Base-by-base conservation (phyloP, 2,797 vertebrate species). In the Chromobotia macracanthus region DNA sequence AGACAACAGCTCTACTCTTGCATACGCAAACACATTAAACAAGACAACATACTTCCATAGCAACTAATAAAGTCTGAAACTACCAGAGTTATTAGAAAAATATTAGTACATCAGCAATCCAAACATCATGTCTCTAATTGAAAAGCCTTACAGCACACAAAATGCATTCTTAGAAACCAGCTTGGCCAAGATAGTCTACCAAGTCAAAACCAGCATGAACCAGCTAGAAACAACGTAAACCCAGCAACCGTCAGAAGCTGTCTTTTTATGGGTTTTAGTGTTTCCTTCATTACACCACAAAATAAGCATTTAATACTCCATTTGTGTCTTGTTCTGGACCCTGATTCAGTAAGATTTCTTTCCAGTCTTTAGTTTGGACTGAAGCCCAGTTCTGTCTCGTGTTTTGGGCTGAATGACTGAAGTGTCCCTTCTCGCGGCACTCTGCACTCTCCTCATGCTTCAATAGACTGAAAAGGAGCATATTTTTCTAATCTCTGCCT, bases 11-110 rank as follows among this genome's bases (percentile, higher is more conserved):
- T 51, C 51, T 72, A 23, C 61, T 53, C 38, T 79, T 46, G 85
- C 85, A 83, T 84, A 74, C 81, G 53, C 75, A 79, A 87, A 81
- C 63, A 81, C 44, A 64, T 31, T 68, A 68, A 74, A 50, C 41
- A 78, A 44, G 53, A 41, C 48, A 46, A 25, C 13, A 48, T 58
- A 68, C 68, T 55, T 82, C 56, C 53, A 48, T 38, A 64, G 56
- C 55, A 6, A 72, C 66, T 48, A 72, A 51, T 74, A 31, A 55
- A 68, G 50, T 64, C 46, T 23, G 56, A 72, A 72, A 67, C n/a
- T 56, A 56, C 12, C 19, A 56, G 35, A 3, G 48, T 61, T 50
- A 31, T 12, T 46, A 38, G 25, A 53, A 38, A 21, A 4, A 44
- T n/a, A 5, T 16, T 51, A 7, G 13, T 46, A 15, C 7, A 67